Base-by-base conservation (phyloP, 2,888 invertebrate genomes). In the Pherbina coryleti region DNA sequence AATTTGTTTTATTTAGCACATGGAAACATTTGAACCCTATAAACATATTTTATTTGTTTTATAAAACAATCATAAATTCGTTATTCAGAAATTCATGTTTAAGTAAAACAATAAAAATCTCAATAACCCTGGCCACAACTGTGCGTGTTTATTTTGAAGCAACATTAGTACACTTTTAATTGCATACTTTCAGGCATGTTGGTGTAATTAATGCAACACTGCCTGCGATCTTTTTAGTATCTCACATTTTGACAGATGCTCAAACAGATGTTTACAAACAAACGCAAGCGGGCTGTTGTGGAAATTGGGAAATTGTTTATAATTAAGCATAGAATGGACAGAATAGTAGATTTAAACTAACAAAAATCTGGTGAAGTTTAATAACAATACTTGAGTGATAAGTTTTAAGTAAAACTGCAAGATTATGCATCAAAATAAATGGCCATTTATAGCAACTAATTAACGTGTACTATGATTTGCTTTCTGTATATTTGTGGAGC, bases 261-360 rank as follows among this genome's bases (percentile, higher is more conserved):
- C 31, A 37, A 78, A 70, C 81, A 81, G 80, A 79, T 81, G 81
- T 80, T 79, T 60, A 78, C 80, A 81, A 81, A 81, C 82, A 81
- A 79, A 67, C 73, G 53, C 34, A 69, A 64, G 77, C 79, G 80
- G 76, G 77, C 67, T 66, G 53, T 72, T 72, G 34, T 53, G 44
- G 53, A 77, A 75, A 71, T 67, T 57, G n/a, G 17, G 5, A 44
- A 62, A 60, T 62, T 62, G 14, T 71, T 55, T 62, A 4, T 44
- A 44, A 72, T 67, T 73, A 77, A 75, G 17, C 69, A 66, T 31
- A 19, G 28, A 19, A 34, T 25, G 25, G 57, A 19, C 31, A 49
- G 28, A 19, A 79, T 74, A 34, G 37, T 71, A 79, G 77, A 75
- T 75, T 55, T 75, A 57, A 71, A n/a, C 57, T 55, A 14, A 44